Conservation (phyloP, 2,888 invertebrate genomes). For the Drosophila monieri region DNA sequence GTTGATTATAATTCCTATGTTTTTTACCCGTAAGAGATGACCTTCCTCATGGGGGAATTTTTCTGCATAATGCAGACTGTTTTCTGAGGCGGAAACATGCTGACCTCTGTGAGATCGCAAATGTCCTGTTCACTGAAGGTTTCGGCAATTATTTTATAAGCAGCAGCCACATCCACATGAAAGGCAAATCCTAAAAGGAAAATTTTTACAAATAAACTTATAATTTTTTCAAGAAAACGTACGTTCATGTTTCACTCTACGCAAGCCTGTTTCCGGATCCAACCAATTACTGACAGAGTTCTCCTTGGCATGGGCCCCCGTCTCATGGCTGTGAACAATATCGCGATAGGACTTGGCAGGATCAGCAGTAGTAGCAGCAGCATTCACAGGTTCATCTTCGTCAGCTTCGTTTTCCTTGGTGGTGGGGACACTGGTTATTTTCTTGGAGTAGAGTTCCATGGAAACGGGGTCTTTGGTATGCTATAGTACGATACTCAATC, state of each 20-base stretch:
- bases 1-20: background rate
- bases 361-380: conserved; percentile 13
- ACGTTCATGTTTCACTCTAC: conserved; percentile 86
- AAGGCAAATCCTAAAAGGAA: conserved; percentile 86
- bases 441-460: conserved; percentile 86
- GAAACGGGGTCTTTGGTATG: conserved; percentile 87
- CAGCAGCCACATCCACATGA: conserved; percentile 88
- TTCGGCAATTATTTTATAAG: conserved; percentile 88
- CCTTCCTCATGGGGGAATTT: conserved; percentile 87
- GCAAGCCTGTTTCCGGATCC: conserved; percentile 86
- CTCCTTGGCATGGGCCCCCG: conserved; percentile 75
- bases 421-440: conserved; percentile 83
- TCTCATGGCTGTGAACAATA: conserved; percentile 77
- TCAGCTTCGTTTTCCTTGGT: conserved; percentile 49
- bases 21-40: conserved; percentile 74
- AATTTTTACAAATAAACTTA: background rate
- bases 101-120: conserved; percentile 88
- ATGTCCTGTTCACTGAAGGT: conserved; percentile 88
- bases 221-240: conserved; percentile 32
- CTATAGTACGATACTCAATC: conserved; percentile 82
- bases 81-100: conserved; percentile 86
- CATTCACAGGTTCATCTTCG: conserved; percentile 42
- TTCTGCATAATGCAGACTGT: conserved; percentile 86
- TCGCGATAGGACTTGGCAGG: conserved; percentile 69
- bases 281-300: conserved; percentile 84